Evolutionary conservation across 2,797 vertebrate genomes (phyloP).

Genomic region (Lindbergichthys nudifrons): DNA sequence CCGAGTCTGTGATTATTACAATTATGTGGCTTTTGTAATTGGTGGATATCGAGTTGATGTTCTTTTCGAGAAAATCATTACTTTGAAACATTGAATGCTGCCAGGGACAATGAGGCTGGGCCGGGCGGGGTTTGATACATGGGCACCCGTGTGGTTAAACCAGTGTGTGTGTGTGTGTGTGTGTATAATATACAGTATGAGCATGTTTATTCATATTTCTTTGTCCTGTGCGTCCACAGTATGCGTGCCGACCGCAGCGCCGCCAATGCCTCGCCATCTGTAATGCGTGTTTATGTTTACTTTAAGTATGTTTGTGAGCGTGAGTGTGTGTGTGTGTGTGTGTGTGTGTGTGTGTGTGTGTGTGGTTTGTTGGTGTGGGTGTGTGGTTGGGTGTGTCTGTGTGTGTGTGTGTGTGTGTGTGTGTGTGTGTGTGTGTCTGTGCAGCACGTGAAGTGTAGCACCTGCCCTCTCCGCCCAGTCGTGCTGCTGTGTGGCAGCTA

Average conservation of each 20-base stretch:
- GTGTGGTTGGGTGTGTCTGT: background rate
- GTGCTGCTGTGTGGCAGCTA: constrained; percentile 55
- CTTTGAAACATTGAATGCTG: constrained; percentile 65
- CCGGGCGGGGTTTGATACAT: constrained; percentile 67
- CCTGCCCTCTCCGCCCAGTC: constrained; percentile 68
- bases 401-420: background rate
- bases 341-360: constrained; percentile 36
- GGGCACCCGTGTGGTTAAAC: constrained; percentile 56
- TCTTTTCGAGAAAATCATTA: constrained; percentile 61
- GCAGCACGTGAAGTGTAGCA: constrained; percentile 72
- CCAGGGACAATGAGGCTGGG: constrained; percentile 69
- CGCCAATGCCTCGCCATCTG: constrained; percentile 52
- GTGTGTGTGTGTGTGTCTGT: constrained; percentile 34
- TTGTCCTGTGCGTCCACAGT: constrained; percentile 48
- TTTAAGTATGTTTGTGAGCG: constrained; percentile 29
- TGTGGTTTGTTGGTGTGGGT: background rate
- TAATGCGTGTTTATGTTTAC: constrained; percentile 59
- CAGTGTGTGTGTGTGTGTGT: constrained; percentile 29
- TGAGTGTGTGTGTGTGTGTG: background rate
- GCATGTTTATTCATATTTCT: constrained; percentile 68
- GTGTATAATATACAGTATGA: constrained; percentile 22
- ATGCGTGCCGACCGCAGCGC: constrained; percentile 55
- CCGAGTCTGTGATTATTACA: constrained; percentile 74
- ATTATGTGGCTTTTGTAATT: constrained; percentile 79
- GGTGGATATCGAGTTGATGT: constrained; percentile 71